A percentile compares a stretch with the other conserved stretches of the same genome.
Conservation (phyloP, 1,140 invertebrate species). For the Ceratoteleas bidentatus region DNA sequence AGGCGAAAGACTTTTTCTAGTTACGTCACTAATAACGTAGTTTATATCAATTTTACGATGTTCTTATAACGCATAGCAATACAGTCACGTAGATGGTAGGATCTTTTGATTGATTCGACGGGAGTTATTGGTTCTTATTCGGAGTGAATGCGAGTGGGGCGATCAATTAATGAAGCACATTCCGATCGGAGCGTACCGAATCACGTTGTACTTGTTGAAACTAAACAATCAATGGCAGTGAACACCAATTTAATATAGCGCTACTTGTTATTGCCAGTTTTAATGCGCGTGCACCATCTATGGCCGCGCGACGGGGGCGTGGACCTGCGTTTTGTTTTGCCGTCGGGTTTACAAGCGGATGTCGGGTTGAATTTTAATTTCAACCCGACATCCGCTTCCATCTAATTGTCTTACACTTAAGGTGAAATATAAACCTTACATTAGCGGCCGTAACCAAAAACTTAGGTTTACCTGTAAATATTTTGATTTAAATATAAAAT, state of each 20-base stretch:
- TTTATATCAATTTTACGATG: conserved; percentile 62
- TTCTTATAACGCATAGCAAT: conserved; percentile 59
- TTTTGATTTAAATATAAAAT: too few species aligned
- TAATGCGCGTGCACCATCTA: conserved; percentile 17
- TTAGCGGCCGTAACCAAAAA: too few species aligned
- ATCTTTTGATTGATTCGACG: conserved; percentile 13
- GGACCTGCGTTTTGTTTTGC: too few species aligned
- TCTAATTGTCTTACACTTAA: too few species aligned
- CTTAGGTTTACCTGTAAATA: too few species aligned
- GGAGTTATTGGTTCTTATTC: conserved; percentile 18
- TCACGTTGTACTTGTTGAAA: conserved; percentile 42
- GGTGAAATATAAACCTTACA: too few species aligned
- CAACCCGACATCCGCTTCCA: too few species aligned
- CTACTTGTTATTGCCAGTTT: conserved; percentile 16
- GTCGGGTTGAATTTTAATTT: too few species aligned
- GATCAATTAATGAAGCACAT: conserved; percentile 21
- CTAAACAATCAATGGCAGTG: conserved; percentile 53
- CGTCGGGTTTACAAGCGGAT: too few species aligned
- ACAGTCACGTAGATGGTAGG: conserved; percentile 33
- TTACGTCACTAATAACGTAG: conserved; percentile 60
- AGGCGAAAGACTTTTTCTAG: conserved; percentile 38
- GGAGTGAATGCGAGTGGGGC: conserved; percentile 5
- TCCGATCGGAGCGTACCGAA: conserved; percentile 18
- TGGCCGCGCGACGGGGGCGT: neutral
- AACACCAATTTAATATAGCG: conserved; percentile 47